Evolutionary conservation across 2,113 vertebrate species (phyloP), one percentile per base, ranked within the genome.

Genomic region (Lasiurus cinereus): DNA sequence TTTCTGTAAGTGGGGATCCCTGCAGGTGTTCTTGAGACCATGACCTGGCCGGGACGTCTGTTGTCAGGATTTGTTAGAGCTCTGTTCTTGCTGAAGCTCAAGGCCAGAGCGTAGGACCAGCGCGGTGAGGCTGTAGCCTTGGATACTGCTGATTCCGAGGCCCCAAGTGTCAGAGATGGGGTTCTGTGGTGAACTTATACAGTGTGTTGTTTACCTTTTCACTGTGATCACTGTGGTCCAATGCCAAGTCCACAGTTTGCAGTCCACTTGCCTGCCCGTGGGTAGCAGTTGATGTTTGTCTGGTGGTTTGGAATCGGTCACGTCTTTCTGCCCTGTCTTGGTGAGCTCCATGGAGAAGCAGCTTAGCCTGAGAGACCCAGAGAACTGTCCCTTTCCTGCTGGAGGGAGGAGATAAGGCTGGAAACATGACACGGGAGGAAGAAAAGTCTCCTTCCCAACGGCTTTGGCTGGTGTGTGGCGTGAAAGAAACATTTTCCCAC

Each of bases 401-500:
- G 54, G 33, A 80, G 50, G 88, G 87, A 97, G 76, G 73, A 91
- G 52, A 39, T 56, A 31, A 76, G 62, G 74, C n/a, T 59, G 56
- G 80, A 72, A 79, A 93, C 46, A 22, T 50, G 52, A 10, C 76
- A 50, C 16, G 72, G 94, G 91, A 89, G 91, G 69, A 94, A 80
- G 52, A 92, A 94, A 95, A 83, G 27, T 80, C 67, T 87, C 84
- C 86, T 95, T 89, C 92, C 77, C 89, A 91, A 69, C 33, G 90
- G 52, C 67, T 93, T 54, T 92, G 88, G 46, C 48, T 92, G 59
- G 74, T 91, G 66, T 94, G 79, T 96, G 70, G 27, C 56, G n/a
- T 69, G 39, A 80, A 79, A 76, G 39, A 80, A 79, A 76, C 43
- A 14, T 27, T 70, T 82, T 94, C 64, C 59, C 78, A 24, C 2